Percentiles rank a stretch among this genome's conserved stretches.
Evolutionary conservation across 2,888 invertebrate genomes (phyloP).

Genomic region (Polyommatus icarus): DNA sequence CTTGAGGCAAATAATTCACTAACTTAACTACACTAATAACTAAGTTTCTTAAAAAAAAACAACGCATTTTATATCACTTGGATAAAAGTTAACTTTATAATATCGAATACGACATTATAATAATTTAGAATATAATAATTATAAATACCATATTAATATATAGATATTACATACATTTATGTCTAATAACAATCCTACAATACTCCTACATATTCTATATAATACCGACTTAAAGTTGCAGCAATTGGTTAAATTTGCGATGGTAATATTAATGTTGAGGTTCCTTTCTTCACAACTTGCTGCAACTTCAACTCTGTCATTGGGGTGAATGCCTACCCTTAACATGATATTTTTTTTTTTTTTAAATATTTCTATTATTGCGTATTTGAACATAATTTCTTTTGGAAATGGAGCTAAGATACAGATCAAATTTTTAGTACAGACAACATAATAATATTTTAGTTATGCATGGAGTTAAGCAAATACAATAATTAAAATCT

Average conservation of each 20-base stretch:
- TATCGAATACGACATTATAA: slow-evolving; percentile 25
- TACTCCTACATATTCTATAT: not conserved
- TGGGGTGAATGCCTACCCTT: not conserved
- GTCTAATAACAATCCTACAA: slow-evolving; percentile 1
- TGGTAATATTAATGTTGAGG: not conserved
- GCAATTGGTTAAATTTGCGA: not conserved
- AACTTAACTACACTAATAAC: slow-evolving; percentile 25
- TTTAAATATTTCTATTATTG: slow-evolving; percentile 2
- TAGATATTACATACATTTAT: not conserved
- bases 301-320: not conserved
- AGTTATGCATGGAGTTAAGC: not conserved
- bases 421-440: not conserved
- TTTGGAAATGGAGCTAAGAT: not conserved
- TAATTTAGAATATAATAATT: slow-evolving; percentile 24
- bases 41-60: not conserved
- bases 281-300: not conserved
- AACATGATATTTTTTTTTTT: not conserved
- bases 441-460: not conserved
- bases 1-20: slow-evolving; percentile 16
- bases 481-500: not conserved
- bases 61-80: slow-evolving; percentile 32
- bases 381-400: not conserved
- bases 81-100: slow-evolving; percentile 27
- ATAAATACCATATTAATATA: slow-evolving; percentile 11
- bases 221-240: not conserved